phyloP scores from a whole-genome alignment of 1,140 invertebrate genomes.

The Papilio machaon region DNA sequence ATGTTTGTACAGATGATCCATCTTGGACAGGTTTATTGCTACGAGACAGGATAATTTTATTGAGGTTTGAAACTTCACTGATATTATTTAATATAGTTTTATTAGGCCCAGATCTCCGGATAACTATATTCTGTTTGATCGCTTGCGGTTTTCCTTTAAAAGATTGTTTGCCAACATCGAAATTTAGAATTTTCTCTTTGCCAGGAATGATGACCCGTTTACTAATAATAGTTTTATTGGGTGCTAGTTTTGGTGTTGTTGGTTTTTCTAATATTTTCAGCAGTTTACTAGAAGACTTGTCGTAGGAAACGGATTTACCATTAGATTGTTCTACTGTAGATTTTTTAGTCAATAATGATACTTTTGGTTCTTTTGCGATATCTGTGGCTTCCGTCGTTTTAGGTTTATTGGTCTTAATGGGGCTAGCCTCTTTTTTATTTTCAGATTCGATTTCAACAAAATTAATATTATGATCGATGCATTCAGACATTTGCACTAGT shows the following conservation, averaged over 20 bases:
- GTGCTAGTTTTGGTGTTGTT: constrained; percentile 56
- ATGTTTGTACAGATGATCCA: constrained; percentile 73
- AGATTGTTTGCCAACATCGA: constrained; percentile 68
- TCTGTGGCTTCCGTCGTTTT: constrained; percentile 23
- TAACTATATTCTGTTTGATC: constrained; percentile 78
- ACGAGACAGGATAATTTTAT: constrained; percentile 76
- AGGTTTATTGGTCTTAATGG: constrained; percentile 24
- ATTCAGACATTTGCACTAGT: constrained; percentile 78
- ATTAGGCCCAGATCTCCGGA: constrained; percentile 65
- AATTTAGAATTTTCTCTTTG: constrained; percentile 80
- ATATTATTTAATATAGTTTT: constrained; percentile 70
- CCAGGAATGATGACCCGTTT: constrained; percentile 68
- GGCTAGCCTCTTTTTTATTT: constrained; percentile 50
- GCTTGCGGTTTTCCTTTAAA: constrained; percentile 63
- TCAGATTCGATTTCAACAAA: constrained; percentile 54
- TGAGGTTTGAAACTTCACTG: constrained; percentile 60
- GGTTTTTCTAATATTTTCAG: constrained; percentile 80
- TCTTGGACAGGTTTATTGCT: constrained; percentile 62
- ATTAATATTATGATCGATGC: constrained; percentile 72
- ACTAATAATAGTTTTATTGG: constrained; percentile 57
- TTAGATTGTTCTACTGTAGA: constrained; percentile 51
- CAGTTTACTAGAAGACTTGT: constrained; percentile 72
- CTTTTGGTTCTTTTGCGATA: constrained; percentile 50
- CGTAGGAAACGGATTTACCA: constrained; percentile 49
- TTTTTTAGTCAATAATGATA: constrained; percentile 50